Evolutionary conservation across 2,797 vertebrate genomes (phyloP), one percentile per base, ranked within the genome.

Genomic region (Premnoplex brunnescens): DNA sequence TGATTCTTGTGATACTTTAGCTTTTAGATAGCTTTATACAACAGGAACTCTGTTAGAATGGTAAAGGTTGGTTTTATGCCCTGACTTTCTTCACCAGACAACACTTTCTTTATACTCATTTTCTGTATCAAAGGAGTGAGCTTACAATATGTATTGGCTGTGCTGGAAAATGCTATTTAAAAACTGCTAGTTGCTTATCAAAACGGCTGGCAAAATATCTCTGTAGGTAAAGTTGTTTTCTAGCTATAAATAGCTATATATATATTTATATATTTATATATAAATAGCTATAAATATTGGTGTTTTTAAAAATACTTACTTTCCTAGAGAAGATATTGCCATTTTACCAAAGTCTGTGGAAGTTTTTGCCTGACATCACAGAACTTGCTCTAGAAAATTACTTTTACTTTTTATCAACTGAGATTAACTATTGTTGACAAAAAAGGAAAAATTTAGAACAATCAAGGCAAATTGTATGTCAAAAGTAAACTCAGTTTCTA

Each of bases 61-160:
- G 37, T 63, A 78, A 28, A 39, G 14, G 5, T 63, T 79, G 10
- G 6, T 1, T 74, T 83, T 66, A 34, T 19, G 30, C 44, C 41
- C 44, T 69, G 41, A 22, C 43, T 91, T 80, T 58, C 24, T 84
- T 77, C 18, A 68, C 10, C 2, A 1, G 34, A 32, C 0, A 0
- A 49, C 0, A 0, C 41, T 72, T 72, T 63, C 9, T 30, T 71
- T 43, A 22, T 49, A 20, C 7, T 60, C 0, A 8, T 59, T 81
- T 87, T 64, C 43, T 80, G 7, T 78, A 30, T 66, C 49, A 36
- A 72, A 52, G 28, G 44, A 52, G 8, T 0, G 1, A 67, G 26
- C 39, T 85, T 86, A 52, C 2, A 15, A 28, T 62, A 30, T 10
- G 48, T 67, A 27, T 37, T 81, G 71, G 28, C 22, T 69, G 1